A percentile compares a stretch with the other conserved stretches of the same genome.
Evolutionary conservation across 2,797 vertebrate genomes (phyloP).

Genomic region (Gila robusta): DNA sequence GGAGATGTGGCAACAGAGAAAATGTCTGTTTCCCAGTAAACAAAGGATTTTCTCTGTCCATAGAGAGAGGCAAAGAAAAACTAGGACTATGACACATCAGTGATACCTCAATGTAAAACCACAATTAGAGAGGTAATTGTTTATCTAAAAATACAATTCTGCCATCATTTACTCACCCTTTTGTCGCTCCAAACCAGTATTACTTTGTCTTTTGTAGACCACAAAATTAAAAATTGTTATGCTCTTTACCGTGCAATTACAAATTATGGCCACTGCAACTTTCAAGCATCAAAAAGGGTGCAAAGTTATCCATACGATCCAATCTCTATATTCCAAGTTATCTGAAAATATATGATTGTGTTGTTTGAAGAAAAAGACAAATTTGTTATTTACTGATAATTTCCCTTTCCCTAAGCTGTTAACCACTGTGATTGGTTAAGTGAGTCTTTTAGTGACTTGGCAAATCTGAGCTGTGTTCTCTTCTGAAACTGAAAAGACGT

Average conservation of each 20-base stretch:
- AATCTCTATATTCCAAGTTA: not conserved
- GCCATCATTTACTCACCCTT: not conserved
- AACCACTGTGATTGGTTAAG: not conserved
- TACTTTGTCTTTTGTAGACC: not conserved
- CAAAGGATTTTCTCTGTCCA: constrained; percentile 41
- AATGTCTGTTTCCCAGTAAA: constrained; percentile 48
- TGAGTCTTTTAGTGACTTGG: not conserved
- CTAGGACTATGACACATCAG: not conserved
- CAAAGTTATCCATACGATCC: not conserved
- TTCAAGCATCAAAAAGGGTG: not conserved
- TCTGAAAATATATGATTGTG: not conserved
- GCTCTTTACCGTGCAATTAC: not conserved
- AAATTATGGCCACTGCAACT: not conserved
- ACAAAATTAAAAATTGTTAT: not conserved
- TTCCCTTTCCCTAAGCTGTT: not conserved
- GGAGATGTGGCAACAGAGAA: constrained; percentile 59
- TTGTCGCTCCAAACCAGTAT: not conserved
- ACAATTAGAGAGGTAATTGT: not conserved
- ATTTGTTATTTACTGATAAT: not conserved
- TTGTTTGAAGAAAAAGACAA: not conserved
- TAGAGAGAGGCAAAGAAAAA: constrained; percentile 12
- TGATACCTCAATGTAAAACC: not conserved
- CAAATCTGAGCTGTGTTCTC: not conserved
- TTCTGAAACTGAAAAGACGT: not conserved
- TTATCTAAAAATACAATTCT: not conserved